Base-by-base conservation (phyloP, 2,113 vertebrate genomes). In the Engystomops pustulosus region DNA sequence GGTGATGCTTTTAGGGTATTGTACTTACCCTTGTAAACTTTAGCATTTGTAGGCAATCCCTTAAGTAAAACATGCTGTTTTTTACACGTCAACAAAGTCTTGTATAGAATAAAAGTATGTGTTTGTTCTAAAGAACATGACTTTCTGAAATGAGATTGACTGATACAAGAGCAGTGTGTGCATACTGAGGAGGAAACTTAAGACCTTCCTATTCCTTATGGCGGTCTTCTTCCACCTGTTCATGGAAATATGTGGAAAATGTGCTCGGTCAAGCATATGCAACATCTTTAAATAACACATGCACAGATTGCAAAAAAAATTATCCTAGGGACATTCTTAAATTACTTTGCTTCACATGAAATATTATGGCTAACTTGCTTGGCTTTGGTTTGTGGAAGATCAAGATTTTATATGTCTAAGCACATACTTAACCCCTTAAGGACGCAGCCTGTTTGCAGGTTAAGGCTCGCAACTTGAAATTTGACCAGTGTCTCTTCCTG, bases 221-320 rank as follows among this genome's bases (percentile, higher is more conserved):
- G 58, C 10, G 27, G 58, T 30, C 58, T 62, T 27, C 25, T 12
- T 30, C 58, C 58, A 62, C 58, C 58, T 62, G 58, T 62, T 62
- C 58, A 62, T 27, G 11, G 11, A 62, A 62, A 62, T 62, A 62
- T 62, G 58, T 11, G 23, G n/a, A 58, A 58, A 25, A 58, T 25
- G n/a, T 62, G 58, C 12, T 25, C 3, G 12, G 58, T 30, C 58
- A 62, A 62, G 30, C 27, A 15, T 30, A 14, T 30, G 25, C 27
- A 62, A 27, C 25, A 62, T 30, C 58, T 62, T 62, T 62, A 62
- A 62, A 62, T 62, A 62, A 62, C 58, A 62, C 25, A 30, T 62
- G 58, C 58, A 62, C 10, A 14, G 58, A 23, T 30, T 62, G 58
- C 58, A 62, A 62, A 25, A 62, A 30, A 62, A 62, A n/a, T 62